Base-by-base conservation (phyloP, 2,888 invertebrate genomes). In the Caenorhabditis doughertyi region DNA sequence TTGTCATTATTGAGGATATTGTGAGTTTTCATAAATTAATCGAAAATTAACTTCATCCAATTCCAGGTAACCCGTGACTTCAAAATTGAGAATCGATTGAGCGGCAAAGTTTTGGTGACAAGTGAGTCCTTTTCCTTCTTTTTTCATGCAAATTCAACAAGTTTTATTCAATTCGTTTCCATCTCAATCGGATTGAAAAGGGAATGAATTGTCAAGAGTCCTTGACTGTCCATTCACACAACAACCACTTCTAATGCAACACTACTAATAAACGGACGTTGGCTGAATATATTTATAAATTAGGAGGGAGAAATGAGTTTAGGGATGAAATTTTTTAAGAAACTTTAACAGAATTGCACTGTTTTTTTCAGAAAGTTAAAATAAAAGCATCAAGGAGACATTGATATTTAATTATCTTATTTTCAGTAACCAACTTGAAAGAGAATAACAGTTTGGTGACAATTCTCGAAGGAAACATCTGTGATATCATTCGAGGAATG, bases 401-500 rank as follows among this genome's bases (percentile, higher is more conserved):
- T 7, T 25, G n/a, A 29, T 55, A 29, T 55, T 29, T 21, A 0
- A 13, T 13, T 23, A 44, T 3, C 16, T 42, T 29, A 5, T 92
- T 92, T 72, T 81, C 90, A 42, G 90, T 93, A 49, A 92, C 91
- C 39, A 92, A 93, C 85, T 77, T 92, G 25, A 89, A 88, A 64
- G 92, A 93, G 81, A 89, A 89, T 85, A 93, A 93, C 89, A 88
- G 90, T 25, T 91, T 92, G 83, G 90, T 93, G n/a, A 91, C 91
- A 0, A 91, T 92, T 3, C 72, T 92, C 13, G 91, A 91, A 29
- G 91, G 90, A 25, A 88, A 90, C 68, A 91, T 92, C 16, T 86
- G 87, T 51, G 90, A 92, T 64, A 89, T 92, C 58, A 91, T 92
- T 32, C 81, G 84, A 27, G 85, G 84, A 67, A 70, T 87, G 58